These are phyloP conservation scores for Lycodopsis pacificus DNA, from an alignment of 2,797 vertebrate species.

Conservation along the genomic window DNA sequence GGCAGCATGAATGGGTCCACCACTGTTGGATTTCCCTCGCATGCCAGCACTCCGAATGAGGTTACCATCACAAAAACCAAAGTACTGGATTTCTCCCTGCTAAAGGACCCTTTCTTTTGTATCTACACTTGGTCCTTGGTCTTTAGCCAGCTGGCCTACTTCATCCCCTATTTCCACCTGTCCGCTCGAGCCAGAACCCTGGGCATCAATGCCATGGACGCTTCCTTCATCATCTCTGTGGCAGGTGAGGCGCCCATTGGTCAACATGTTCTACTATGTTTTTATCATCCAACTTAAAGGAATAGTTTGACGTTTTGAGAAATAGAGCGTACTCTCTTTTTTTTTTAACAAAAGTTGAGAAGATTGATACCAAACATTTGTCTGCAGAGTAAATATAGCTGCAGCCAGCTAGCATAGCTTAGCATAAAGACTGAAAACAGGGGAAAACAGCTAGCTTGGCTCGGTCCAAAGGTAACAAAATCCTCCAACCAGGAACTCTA, in stretches of 20 bases:
- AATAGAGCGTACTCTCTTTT: background rate
- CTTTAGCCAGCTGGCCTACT: constrained; percentile 94
- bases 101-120: constrained; percentile 92
- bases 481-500: background rate
- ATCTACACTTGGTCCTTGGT: constrained; percentile 94
- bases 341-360: background rate
- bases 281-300: background rate
- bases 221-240: constrained; percentile 92
- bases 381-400: background rate
- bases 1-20: constrained; percentile 73
- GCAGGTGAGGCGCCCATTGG: constrained; percentile 86
- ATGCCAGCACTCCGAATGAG: constrained; percentile 62
- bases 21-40: constrained; percentile 60
- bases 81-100: constrained; percentile 88
- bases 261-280: background rate
- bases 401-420: background rate
- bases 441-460: background rate
- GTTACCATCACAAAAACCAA: constrained; percentile 68
- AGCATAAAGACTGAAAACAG: background rate
- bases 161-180: constrained; percentile 93
- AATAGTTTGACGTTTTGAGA: too few relatives aligned
- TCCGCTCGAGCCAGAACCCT: constrained; percentile 90
- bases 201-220: constrained; percentile 90
- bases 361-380: background rate
- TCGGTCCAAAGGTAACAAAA: background rate